Conservation (phyloP, 2,113 vertebrate genomes). For the Lates calcarifer region DNA sequence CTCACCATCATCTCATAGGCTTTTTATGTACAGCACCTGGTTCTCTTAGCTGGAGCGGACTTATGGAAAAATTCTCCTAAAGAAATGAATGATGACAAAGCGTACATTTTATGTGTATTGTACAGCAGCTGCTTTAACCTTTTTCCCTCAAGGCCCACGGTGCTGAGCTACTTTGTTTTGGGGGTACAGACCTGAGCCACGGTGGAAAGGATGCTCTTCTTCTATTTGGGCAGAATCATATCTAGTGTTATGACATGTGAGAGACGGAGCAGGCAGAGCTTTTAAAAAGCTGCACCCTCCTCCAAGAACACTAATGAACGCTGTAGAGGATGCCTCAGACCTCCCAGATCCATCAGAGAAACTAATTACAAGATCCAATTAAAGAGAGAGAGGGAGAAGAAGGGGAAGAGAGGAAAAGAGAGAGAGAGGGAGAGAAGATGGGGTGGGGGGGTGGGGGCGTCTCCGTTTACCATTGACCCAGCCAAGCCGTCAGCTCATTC, state of each 20-base stretch:
- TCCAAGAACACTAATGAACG: conserved; percentile 81
- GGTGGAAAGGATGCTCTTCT: conserved; percentile 35
- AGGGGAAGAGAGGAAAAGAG: conserved; percentile 80
- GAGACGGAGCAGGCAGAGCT: conserved; percentile 72
- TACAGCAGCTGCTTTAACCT: not conserved
- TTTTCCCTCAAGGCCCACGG: conserved; percentile 5
- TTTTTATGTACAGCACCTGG: not conserved
- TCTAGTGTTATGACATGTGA: conserved; percentile 76
- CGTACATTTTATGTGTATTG: conserved; percentile 12
- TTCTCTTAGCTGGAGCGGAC: conserved; percentile 1
- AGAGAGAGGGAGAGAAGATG: conserved; percentile 41
- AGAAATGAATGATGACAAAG: conserved; percentile 23
- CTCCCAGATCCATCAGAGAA: conserved; percentile 95
- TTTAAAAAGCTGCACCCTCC: conserved; percentile 76
- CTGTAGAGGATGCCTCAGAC: conserved; percentile 91
- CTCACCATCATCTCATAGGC: conserved; percentile 5
- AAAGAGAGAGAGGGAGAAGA: conserved; percentile 90
- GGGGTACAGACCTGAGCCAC: conserved; percentile 23
- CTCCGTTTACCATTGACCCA: conserved; percentile 92
- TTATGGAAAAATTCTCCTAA: not conserved
- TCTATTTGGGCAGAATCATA: conserved; percentile 61
- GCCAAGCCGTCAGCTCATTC: conserved; percentile 91
- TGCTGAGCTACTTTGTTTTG: conserved; percentile 22
- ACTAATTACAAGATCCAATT: conserved; percentile 99
- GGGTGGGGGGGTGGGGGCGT: conserved; percentile 21